Base-by-base conservation (phyloP, 2,113 vertebrate genomes). In the Pipra filicauda region DNA sequence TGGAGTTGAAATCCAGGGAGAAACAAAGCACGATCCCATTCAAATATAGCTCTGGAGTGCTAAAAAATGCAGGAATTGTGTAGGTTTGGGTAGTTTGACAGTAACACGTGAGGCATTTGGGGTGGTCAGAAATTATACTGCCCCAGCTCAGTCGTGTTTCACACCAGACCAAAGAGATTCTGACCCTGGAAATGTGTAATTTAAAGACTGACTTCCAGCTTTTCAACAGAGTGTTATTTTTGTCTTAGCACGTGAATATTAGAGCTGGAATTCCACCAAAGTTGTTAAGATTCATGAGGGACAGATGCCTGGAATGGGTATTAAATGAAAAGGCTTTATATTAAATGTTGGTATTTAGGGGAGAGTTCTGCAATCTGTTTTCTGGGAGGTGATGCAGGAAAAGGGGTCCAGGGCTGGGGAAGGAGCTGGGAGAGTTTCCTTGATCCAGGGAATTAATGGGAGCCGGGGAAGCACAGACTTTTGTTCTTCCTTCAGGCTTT, bases 21-120 rank as follows among this genome's bases (percentile, higher is more conserved):
- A 37, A 58, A 6, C 15, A n/a, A 26, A 76, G 44, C 39, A 2
- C 0, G 3, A 30, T 41, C 43, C 21, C 6, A 0, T 46, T 31
- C 37, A 22, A 9, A 8, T 2, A 2, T 0, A 64, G 66, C 57
- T 2, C 17, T 1, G 17, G 30, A 18, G 37, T 6, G 46, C 35
- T 59, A 2, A n/a, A 52, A 67, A 16, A 5, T 16, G n/a, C 31
- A 3, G 14, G 7, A 8, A 4, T 9, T 7, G 18, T 15, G 85
- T 27, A 1, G 91, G 67, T 11, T 70, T 58, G 23, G 77, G 35
- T 44, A 2, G 11, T 12, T 4, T 35, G 49, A 3, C 31, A 24
- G 31, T 33, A 48, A 48, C 0, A 7, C 37, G 21, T 11, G 27
- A 19, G 31, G 9, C 3, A 5, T 48, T 52, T 27, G 85, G 76